Base-by-base conservation (phyloP, 1,140 invertebrate genomes). In the Drosophila ogumai region DNA sequence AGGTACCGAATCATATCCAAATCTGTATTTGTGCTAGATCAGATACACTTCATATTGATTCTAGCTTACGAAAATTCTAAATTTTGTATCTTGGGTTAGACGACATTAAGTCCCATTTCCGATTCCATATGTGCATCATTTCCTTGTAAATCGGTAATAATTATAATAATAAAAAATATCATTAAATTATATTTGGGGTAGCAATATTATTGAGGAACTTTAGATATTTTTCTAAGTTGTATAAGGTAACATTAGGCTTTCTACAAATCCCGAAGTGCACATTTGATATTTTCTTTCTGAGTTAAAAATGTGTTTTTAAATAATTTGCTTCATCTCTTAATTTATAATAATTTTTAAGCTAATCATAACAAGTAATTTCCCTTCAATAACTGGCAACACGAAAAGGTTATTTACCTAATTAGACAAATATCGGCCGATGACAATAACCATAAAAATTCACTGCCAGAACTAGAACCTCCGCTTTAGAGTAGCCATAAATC, bases 401-500 rank as follows among this genome's bases (percentile, higher is more conserved):
- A 7, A 49, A 49, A 72, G 31, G 43, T 72, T 41, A 58, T 31
- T 73, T 73, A 40, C 38, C 69, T 59, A 73, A 73, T 73, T 73
- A 22, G 17, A 25, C 17, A 15, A 13, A 40, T 25, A 71, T 55
- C 36, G 44, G 49, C 34, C 55, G 9, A 22, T 10, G 56, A 28
- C 9, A 40, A 77, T 74, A 55, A 36, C n/a, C 55, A 69, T 59
- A 75, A 81, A 56, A 17, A 55, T 28, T 54, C 22, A 56, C 32
- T 10, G 32, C 19, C 19, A 58, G 22, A 17, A 7, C 15, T 2
- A 12, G 17, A 17, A 31, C 41, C 36, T 47, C 32, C n/a, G 12
- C 25, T 40, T 54, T 15, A 52, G 71, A 78, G 64, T 60, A 67
- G 46, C 77, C 77, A 88, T 88, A 88, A 88, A 88, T 88, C 60